Base-by-base conservation (phyloP, 2,888 invertebrate species). In the Tachina lurida region DNA sequence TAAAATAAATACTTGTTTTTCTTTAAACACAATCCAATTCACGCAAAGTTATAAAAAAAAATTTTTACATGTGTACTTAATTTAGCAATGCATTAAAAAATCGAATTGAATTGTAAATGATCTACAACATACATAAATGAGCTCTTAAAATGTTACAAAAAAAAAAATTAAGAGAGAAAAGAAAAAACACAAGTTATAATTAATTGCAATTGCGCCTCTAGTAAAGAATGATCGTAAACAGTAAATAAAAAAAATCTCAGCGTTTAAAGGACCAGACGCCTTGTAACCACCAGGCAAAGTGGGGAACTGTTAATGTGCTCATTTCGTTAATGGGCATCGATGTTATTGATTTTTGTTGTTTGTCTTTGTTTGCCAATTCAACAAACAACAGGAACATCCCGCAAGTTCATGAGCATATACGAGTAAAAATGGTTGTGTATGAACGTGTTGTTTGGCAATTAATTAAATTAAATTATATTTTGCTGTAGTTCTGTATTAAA, bases 401-500 rank as follows among this genome's bases (percentile, higher is more conserved):
- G 22, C 41, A 56, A 58, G 17, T 10, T 31, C 54, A 67, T 67
- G 52, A 17, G 22, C 68, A 47, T 0, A 47, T 41, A 22, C 1
- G 22, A 2, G 3, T 31, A 7, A 31, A 84, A 60, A 52, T 47
- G 75, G 63, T 63, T 68, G 79, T 68, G 79, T 83, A 49, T 62
- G 86, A 86, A 86, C 82, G 86, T 86, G 82, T 83, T 79, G 79
- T 86, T 86, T 79, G 52, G 86, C 86, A 86, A 86, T 86, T 86
- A 86, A 86, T 86, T 86, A 86, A 86, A 86, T 86, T 79, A 79
- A 86, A 86, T 86, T 79, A 83, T 86, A 83, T 86, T 86, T 83
- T 67, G 75, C 67, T 86, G 85, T 86, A 75, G 74, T 81, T 81
- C 58, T 76, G 41, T 67, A 82, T 79, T 79, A 79, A 79, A 65